These are phyloP conservation scores for Carpatolechia fugitivella DNA, from an alignment of 2,888 invertebrate species.

Conservation along the genomic window DNA sequence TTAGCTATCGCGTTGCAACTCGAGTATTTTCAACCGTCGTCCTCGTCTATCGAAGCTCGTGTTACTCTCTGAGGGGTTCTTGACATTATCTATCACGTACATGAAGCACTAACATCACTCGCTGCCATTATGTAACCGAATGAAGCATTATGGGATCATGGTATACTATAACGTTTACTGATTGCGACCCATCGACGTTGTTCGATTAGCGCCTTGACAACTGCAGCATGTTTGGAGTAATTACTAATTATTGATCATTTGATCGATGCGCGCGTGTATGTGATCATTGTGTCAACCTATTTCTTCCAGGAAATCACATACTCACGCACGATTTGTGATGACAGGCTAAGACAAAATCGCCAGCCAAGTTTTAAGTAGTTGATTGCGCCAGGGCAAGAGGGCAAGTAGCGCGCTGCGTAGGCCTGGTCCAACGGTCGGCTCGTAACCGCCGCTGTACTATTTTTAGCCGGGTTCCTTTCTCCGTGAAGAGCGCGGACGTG, in stretches of 20 bases:
- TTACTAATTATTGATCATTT: slow-evolving; percentile 24
- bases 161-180: slow-evolving; percentile 23
- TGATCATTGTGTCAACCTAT: slow-evolving; percentile 4
- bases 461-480: slow-evolving; percentile 68
- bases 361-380: slow-evolving; percentile 18
- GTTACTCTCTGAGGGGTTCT: slow-evolving; percentile 1
- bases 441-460: slow-evolving; percentile 61
- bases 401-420: slow-evolving; percentile 52
- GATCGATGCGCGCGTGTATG: slow-evolving; percentile 22
- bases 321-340: slow-evolving; percentile 6
- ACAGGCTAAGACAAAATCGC: slow-evolving; percentile 10
- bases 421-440: slow-evolving; percentile 57
- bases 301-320: slow-evolving; percentile 12
- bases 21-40: slow-evolving; percentile 23
- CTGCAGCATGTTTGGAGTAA: slow-evolving; percentile 24
- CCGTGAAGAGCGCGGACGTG: slow-evolving; percentile 62
- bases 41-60: background rate
- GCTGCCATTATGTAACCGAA: slow-evolving; percentile 36
- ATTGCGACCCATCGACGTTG: slow-evolving; percentile 32
- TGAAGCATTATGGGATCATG: slow-evolving; percentile 28
- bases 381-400: slow-evolving; percentile 39
- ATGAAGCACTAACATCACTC: slow-evolving; percentile 23
- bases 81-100: slow-evolving; percentile 21
- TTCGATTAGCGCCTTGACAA: slow-evolving; percentile 32
- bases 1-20: slow-evolving; percentile 35